phyloP scores from a whole-genome alignment of 1,140 invertebrate genomes.

The Pseudobourletiella spinata region DNA sequence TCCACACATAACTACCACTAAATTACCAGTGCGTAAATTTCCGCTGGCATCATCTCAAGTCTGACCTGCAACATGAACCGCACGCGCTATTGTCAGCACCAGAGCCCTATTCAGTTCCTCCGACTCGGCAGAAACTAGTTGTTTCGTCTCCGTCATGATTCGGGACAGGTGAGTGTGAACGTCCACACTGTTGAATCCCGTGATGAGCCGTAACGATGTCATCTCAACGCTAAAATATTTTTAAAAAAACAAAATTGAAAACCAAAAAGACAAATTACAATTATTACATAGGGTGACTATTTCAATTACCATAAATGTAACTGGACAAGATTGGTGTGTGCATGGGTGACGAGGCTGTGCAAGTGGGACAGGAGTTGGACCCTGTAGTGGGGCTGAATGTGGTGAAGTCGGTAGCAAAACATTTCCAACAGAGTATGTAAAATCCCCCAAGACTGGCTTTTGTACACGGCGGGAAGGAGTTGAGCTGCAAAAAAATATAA shows the following conservation, averaged over 20 bases:
- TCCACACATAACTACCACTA: no score
- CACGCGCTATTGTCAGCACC: conserved; percentile 83
- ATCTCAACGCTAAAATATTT: conserved; percentile 67
- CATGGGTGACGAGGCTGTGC: conserved; percentile 75
- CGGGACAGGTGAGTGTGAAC: conserved; percentile 82
- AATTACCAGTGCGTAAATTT: no score
- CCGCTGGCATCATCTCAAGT: no score
- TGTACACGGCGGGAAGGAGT: conserved; percentile 78
- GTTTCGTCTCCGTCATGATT: conserved; percentile 77
- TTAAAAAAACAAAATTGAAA: no score
- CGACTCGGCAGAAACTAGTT: conserved; percentile 80
- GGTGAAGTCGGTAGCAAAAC: conserved; percentile 92
- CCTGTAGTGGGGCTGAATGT: conserved; percentile 89
- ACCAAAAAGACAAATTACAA: conserved; percentile 13
- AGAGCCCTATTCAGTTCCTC: conserved; percentile 88
- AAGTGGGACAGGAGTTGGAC: conserved; percentile 83
- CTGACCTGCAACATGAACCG: conserved; percentile 80
- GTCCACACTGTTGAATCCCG: conserved; percentile 73
- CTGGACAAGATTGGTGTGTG: conserved; percentile 71
- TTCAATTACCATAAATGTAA: conserved; percentile 69
- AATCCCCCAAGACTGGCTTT: conserved; percentile 87
- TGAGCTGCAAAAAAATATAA: conserved; percentile 57
- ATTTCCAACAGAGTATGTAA: conserved; percentile 90
- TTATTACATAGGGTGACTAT: no score
- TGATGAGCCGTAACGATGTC: conserved; percentile 81